phyloP scores from a whole-genome alignment of 2,888 invertebrate species.

The Synergus umbraculus region DNA sequence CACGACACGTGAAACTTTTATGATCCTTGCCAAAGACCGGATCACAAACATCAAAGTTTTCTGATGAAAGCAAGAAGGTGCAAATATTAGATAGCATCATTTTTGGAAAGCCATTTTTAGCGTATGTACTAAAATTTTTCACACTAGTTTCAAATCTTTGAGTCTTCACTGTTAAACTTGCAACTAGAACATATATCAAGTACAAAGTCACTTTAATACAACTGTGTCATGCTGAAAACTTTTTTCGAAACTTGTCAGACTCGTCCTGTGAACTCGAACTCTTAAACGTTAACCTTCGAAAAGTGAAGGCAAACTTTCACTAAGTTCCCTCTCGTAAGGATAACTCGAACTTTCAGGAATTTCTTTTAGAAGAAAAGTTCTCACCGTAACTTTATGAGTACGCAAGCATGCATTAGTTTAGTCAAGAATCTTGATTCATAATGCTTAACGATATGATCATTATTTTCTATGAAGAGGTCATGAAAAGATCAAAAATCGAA shows the following conservation, averaged over 20 bases:
- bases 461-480: neutral
- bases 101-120: neutral
- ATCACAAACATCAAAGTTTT: neutral
- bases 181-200: neutral
- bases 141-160: neutral
- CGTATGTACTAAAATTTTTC: neutral
- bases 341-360: slow-evolving; percentile 54
- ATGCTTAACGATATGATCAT: neutral
- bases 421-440: slow-evolving; percentile 13
- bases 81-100: neutral
- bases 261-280: slow-evolving; percentile 26
- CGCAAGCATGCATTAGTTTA: slow-evolving; percentile 21
- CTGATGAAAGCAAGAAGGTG: neutral
- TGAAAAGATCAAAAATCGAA: neutral
- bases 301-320: slow-evolving; percentile 57
- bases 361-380: slow-evolving; percentile 57
- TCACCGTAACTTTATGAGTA: slow-evolving; percentile 50
- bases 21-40: slow-evolving; percentile 61
- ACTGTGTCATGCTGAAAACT: slow-evolving; percentile 29
- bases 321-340: slow-evolving; percentile 54
- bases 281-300: slow-evolving; percentile 39
- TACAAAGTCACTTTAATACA: neutral
- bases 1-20: slow-evolving; percentile 63
- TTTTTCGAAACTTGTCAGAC: slow-evolving; percentile 34
- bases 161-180: neutral